phyloP scores from a whole-genome alignment of 37 sponge, comb jelly and placozoan genomes.

The Spongilla lacustris region DNA sequence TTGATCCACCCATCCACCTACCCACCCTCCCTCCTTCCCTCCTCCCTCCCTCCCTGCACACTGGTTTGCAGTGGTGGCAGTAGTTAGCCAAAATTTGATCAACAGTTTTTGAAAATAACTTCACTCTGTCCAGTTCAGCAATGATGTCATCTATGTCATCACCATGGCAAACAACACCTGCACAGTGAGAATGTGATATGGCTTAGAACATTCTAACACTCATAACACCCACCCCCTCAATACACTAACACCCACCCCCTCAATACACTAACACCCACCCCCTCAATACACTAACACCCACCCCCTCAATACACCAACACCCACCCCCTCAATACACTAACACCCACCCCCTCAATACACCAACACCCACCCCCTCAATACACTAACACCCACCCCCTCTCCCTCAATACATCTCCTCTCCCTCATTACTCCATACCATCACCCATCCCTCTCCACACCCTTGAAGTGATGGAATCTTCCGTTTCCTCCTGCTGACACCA shows the following conservation, averaged over 20 bases:
- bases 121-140: slow-evolving; percentile 14
- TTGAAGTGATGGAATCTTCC: slow-evolving; percentile 62
- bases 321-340: background rate
- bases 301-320: background rate
- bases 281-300: background rate
- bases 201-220: background rate
- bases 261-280: no score
- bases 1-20: background rate
- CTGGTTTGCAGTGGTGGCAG: slow-evolving; percentile 36
- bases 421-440: no score
- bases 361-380: background rate
- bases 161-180: slow-evolving; percentile 11
- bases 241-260: background rate
- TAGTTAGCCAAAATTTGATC: slow-evolving; percentile 31
- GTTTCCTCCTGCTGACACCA: slow-evolving; percentile 26
- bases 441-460: no score
- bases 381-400: background rate
- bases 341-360: background rate
- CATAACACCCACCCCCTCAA: no score
- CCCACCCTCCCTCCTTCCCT: slow-evolving; percentile 29
- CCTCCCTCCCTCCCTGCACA: slow-evolving; percentile 29
- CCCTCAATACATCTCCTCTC: no score
- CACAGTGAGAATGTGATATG: no score
- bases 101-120: slow-evolving; percentile 3
- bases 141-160: slow-evolving; percentile 39